Evolutionary conservation across 2,888 invertebrate species (phyloP).

Genomic region (Anodontia alba): DNA sequence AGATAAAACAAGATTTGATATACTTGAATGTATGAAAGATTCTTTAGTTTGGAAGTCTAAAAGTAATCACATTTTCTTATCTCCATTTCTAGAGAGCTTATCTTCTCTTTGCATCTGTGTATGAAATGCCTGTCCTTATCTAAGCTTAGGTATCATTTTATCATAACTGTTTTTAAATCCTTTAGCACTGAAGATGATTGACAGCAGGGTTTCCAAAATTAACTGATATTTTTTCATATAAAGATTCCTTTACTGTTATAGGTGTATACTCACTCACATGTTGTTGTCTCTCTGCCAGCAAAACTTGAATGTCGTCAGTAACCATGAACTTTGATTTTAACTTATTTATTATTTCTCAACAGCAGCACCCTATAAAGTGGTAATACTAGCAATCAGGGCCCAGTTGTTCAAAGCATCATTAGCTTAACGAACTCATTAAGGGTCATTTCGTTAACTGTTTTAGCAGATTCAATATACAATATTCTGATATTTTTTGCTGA

Average conservation of each 20-base stretch:
- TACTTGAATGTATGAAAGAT: not conserved
- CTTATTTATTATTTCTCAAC: too few relatives aligned
- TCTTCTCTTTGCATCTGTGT: conserved; percentile 8
- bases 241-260: not conserved
- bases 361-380: too few relatives aligned
- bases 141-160: conserved; percentile 12
- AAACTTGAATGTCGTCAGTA: too few relatives aligned
- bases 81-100: conserved; percentile 14
- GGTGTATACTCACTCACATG: too few relatives aligned
- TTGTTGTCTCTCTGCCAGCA: too few relatives aligned
- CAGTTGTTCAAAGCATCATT: too few relatives aligned
- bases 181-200: not conserved
- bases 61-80: conserved; percentile 15
- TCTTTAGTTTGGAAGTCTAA: not conserved
- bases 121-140: conserved; percentile 15
- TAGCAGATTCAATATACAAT: too few relatives aligned
- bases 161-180: conserved; percentile 21
- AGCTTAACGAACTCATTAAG: too few relatives aligned
- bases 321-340: too few relatives aligned
- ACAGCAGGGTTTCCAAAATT: conserved; percentile 9
- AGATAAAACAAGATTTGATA: conserved; percentile 2
- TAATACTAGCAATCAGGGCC: too few relatives aligned
- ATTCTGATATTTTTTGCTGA: too few relatives aligned
- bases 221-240: not conserved
- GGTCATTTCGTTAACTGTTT: too few relatives aligned